Base-by-base conservation (phyloP, 2,113 vertebrate species). In the Chitala chitala region DNA sequence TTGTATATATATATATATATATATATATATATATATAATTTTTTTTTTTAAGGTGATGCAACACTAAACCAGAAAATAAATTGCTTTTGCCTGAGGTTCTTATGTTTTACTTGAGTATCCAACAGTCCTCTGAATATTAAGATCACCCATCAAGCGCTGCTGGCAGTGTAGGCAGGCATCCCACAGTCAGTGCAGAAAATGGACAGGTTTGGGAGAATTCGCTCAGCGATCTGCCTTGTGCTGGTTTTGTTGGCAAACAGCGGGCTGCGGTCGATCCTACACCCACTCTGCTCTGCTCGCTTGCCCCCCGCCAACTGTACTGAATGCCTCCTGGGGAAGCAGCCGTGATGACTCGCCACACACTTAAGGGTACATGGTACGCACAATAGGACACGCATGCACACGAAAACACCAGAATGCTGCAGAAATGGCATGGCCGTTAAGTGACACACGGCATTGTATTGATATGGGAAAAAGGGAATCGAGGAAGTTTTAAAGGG, bases 151-250 rank as follows among this genome's bases (percentile, higher is more conserved):
- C 61, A 54, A 40, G 51, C 56, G 40, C 40, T 69, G 31, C 33
- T n/a, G 64, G 51, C 48, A 69, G 26, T 63, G 58, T n/a, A 68
- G 48, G 9, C 36, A 55, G 50, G 40, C 38, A 66, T 75, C 51
- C 36, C 29, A 44, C 33, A 56, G 48, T 68, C 63, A 44, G 59
- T 15, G 22, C 56, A 69, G 56, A 54, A 55, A 55, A 68, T 46
- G 36, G 38, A 68, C 36, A 44, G n/a, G n/a, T 56, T 68, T 31
- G 66, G 44, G 29, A 63, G 55, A 75, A 75, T 44, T 46, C 38
- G 15, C 64, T 42, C 15, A 20, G n/a, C 24, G 10, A 70, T 53
- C 46, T 48, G 40, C 42, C n/a, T 46, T 53, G 26, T 51, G 31
- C 13, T 53, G n/a, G 12, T 65, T 73, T 36, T 64, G 22, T 53